phyloP scores from a whole-genome alignment of 2,797 vertebrate genomes.

The Anabas testudineus region DNA sequence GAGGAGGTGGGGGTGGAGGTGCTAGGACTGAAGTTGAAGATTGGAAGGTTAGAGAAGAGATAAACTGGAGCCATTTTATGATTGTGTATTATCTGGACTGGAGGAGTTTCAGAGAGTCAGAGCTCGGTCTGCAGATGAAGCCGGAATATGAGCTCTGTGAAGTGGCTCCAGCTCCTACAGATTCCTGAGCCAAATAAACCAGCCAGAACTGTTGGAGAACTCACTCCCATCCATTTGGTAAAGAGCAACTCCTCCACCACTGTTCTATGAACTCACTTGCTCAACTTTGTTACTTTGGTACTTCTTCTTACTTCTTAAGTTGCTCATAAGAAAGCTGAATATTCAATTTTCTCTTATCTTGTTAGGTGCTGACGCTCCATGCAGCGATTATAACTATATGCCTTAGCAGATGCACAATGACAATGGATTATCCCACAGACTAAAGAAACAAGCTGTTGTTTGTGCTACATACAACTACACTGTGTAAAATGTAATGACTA shows the following conservation, averaged over 20 bases:
- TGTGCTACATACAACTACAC: no score
- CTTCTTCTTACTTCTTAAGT: constrained; percentile 16
- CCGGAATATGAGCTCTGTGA: constrained; percentile 57
- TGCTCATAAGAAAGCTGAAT: background rate
- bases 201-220: constrained; percentile 40
- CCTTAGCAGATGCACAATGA: constrained; percentile 9
- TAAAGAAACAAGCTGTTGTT: constrained; percentile 25
- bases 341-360: constrained; percentile 9
- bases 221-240: constrained; percentile 24
- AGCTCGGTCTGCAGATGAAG: constrained; percentile 48
- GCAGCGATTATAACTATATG: no score
- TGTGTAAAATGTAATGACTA: no score
- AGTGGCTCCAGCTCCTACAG: constrained; percentile 49
- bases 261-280: constrained; percentile 15
- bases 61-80: constrained; percentile 63
- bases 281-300: no score
- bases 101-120: constrained; percentile 53
- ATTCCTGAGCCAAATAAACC: constrained; percentile 41
- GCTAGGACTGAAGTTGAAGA: constrained; percentile 46
- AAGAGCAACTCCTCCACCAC: constrained; percentile 25
- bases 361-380: constrained; percentile 17
- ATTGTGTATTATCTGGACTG: constrained; percentile 61
- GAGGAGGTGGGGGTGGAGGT: constrained; percentile 23
- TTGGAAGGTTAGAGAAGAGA: constrained; percentile 56
- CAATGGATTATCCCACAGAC: constrained; percentile 1